Conservation (phyloP, 2,113 vertebrate genomes). For the Stigmatopora nigra region DNA sequence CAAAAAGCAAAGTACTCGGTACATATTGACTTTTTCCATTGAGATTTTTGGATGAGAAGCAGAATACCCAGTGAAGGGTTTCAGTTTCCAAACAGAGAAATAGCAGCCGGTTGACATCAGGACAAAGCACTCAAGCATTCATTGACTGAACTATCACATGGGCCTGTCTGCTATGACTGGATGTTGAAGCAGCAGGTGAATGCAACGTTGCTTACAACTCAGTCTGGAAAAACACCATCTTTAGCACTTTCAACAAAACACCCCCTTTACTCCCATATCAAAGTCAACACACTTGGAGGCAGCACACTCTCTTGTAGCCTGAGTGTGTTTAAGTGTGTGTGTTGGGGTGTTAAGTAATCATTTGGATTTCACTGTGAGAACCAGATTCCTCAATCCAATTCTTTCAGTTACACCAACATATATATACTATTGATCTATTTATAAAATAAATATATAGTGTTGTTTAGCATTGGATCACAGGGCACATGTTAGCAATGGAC, state of each 20-base stretch:
- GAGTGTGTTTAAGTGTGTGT: slow-evolving; percentile 9
- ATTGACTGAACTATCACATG: not conserved
- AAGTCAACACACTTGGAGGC: slow-evolving; percentile 39
- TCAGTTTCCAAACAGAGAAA: not conserved
- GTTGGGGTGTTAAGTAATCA: slow-evolving; percentile 44
- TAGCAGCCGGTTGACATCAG: not conserved
- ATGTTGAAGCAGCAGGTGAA: slow-evolving; percentile 24
- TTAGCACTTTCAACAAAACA: slow-evolving; percentile 42
- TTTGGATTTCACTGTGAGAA: slow-evolving; percentile 63
- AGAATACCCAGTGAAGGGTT: not conserved
- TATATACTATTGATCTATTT: not conserved
- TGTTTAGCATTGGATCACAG: not conserved
- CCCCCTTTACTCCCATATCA: slow-evolving; percentile 19
- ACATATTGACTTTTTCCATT: not conserved
- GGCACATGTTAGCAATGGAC: too few relatives aligned
- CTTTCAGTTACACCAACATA: slow-evolving; percentile 51
- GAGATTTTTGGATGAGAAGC: too few relatives aligned
- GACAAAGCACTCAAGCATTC: not conserved
- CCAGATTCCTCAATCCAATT: slow-evolving; percentile 55
- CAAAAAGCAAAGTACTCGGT: not conserved
- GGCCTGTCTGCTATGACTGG: slow-evolving; percentile 3
- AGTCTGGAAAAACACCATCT: slow-evolving; percentile 35
- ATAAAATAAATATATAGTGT: not conserved
- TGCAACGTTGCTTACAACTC: slow-evolving; percentile 19
- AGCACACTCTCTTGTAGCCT: slow-evolving; percentile 18